Evolutionary conservation across 2,113 vertebrate species (phyloP).

Genomic region (Jacana jacana): DNA sequence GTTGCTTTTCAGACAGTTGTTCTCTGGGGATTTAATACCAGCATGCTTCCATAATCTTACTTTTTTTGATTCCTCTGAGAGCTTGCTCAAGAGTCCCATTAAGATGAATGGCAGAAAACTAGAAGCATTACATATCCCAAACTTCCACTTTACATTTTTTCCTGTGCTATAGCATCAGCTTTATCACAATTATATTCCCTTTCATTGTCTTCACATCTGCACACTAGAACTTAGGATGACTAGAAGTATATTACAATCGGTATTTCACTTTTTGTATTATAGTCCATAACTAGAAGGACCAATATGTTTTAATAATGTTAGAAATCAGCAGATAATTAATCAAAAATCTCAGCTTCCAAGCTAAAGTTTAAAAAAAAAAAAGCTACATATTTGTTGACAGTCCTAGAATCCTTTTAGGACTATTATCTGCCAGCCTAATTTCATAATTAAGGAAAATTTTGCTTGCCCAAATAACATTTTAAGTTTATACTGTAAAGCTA

Average conservation of each 20-base stretch:
- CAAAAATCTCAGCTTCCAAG: background rate
- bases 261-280: background rate
- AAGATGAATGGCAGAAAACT: background rate
- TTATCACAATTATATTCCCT: background rate
- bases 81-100: background rate
- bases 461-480: background rate
- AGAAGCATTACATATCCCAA: background rate
- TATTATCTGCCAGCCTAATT: background rate
- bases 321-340: background rate
- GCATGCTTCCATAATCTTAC: background rate
- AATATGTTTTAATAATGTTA: background rate
- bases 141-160: background rate
- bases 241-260: background rate
- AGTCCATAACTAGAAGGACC: background rate
- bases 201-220: background rate
- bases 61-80: background rate
- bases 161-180: background rate
- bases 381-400: background rate
- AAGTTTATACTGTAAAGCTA: background rate
- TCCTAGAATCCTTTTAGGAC: background rate
- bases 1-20: background rate
- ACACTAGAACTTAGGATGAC: background rate
- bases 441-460: background rate
- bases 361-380: background rate
- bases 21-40: background rate